Percentiles rank a stretch among this genome's conserved stretches.
Conservation (phyloP, 2,888 invertebrate genomes). For the Lymantria dispar region DNA sequence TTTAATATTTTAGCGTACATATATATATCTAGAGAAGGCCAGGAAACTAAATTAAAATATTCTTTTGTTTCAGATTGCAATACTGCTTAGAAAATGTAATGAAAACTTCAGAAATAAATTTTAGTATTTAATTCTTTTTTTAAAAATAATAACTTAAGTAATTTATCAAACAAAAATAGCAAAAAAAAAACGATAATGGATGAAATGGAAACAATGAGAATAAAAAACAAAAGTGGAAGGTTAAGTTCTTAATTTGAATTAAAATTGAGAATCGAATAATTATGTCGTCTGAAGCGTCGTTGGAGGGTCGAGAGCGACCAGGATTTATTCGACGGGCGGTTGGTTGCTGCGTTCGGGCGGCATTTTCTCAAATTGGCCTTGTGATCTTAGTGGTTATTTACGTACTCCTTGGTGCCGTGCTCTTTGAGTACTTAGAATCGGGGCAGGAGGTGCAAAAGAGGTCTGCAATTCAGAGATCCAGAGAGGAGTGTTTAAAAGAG, state of each 20-base stretch:
- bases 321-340: conserved; percentile 54
- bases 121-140: conserved; percentile 1
- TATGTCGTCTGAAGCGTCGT: conserved; percentile 76
- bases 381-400: conserved; percentile 88
- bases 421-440: conserved; percentile 89
- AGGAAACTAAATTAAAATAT: neutral
- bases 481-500: conserved; percentile 87
- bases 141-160: neutral
- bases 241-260: conserved; percentile 23
- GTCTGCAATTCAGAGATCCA: conserved; percentile 83
- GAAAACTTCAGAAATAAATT: neutral
- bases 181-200: conserved; percentile 7
- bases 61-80: conserved; percentile 31
- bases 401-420: conserved; percentile 87
- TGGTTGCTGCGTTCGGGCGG: conserved; percentile 75
- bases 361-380: conserved; percentile 87
- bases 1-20: too few relatives aligned
- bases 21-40: neutral
- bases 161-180: neutral
- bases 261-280: conserved; percentile 24
- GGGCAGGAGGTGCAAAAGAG: conserved; percentile 85
- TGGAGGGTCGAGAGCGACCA: conserved; percentile 68
- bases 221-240: conserved; percentile 29
- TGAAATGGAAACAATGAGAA: conserved; percentile 21
- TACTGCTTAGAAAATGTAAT: conserved; percentile 11